A percentile compares a stretch with the other conserved stretches of the same genome.
phyloP scores from a whole-genome alignment of 2,888 invertebrate species.

The Drosophila phalerata region DNA sequence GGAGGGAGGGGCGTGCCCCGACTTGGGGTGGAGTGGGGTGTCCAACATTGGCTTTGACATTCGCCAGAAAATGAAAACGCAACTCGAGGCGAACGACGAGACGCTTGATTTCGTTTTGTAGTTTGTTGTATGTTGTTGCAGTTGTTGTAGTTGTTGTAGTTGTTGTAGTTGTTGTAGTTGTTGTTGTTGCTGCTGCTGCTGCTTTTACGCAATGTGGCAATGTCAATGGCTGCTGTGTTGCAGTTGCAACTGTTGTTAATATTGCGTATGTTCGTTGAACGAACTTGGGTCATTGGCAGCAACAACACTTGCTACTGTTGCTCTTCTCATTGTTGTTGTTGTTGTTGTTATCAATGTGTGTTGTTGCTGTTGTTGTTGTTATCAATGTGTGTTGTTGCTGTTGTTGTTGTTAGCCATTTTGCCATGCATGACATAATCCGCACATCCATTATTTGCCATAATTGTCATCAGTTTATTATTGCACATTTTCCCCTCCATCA shows the following conservation, averaged over 20 bases:
- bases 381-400: conserved; percentile 9
- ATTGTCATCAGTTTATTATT: conserved; percentile 55
- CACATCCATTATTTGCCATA: conserved; percentile 55
- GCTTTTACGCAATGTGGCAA: conserved; percentile 59
- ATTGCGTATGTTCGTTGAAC: conserved; percentile 49
- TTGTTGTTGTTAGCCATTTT: conserved; percentile 46
- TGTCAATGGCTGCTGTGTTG: conserved; percentile 55
- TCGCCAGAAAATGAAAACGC: conserved; percentile 54
- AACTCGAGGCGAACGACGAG: conserved; percentile 23
- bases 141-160: background rate
- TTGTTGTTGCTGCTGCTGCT: background rate
- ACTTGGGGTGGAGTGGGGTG: conserved; percentile 28
- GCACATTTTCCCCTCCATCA: conserved; percentile 18
- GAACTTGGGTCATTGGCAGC: conserved; percentile 58
- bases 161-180: background rate
- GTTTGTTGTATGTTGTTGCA: background rate
- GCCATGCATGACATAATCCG: conserved; percentile 66
- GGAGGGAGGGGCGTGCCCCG: background rate
- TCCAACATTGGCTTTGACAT: conserved; percentile 59
- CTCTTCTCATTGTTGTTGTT: background rate
- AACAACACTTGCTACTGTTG: conserved; percentile 17
- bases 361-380: conserved; percentile 32
- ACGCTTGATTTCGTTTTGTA: conserved; percentile 38
- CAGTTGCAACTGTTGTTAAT: conserved; percentile 16
- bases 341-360: conserved; percentile 19